Percentiles rank a stretch among this genome's conserved stretches.
Evolutionary conservation across 1,140 invertebrate species (phyloP).

Genomic region (Drosophila repleta): DNA sequence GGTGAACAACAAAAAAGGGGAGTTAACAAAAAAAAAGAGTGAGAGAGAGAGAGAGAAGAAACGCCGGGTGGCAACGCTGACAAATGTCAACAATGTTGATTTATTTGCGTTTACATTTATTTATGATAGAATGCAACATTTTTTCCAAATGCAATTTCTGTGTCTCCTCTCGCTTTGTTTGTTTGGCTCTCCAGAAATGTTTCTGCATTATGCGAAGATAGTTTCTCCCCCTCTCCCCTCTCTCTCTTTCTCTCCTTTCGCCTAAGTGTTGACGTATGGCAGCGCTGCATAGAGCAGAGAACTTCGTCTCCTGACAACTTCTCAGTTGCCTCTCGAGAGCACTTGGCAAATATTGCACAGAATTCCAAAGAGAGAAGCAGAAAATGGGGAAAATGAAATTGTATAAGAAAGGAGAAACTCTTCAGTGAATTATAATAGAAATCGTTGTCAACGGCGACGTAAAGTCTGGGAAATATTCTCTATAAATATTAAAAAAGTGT

Average conservation of each 20-base stretch:
- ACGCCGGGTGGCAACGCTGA: slow-evolving; percentile 46
- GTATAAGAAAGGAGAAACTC: not conserved
- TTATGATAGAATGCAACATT: slow-evolving; percentile 77
- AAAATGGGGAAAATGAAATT: not conserved
- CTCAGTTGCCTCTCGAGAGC: not conserved
- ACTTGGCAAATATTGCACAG: not conserved
- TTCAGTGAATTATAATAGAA: not conserved
- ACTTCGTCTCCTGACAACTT: not conserved
- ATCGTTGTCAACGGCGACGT: not conserved
- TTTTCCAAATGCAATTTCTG: slow-evolving; percentile 76
- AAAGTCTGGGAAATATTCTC: no score
- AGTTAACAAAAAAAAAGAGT: not conserved
- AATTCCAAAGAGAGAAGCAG: not conserved
- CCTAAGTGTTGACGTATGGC: not conserved
- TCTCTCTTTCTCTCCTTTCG: not conserved
- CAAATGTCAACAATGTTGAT: slow-evolving; percentile 80
- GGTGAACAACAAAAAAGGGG: not conserved
- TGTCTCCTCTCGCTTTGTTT: slow-evolving; percentile 22
- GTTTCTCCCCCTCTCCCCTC: not conserved
- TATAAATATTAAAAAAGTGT: no score
- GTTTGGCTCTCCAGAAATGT: slow-evolving; percentile 7
- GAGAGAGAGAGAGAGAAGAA: not conserved
- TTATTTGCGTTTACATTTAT: slow-evolving; percentile 80
- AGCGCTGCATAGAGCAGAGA: not conserved
- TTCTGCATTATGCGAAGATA: slow-evolving; percentile 11